Base-by-base conservation (phyloP, 2,888 invertebrate genomes). In the Helicoverpa assulta region DNA sequence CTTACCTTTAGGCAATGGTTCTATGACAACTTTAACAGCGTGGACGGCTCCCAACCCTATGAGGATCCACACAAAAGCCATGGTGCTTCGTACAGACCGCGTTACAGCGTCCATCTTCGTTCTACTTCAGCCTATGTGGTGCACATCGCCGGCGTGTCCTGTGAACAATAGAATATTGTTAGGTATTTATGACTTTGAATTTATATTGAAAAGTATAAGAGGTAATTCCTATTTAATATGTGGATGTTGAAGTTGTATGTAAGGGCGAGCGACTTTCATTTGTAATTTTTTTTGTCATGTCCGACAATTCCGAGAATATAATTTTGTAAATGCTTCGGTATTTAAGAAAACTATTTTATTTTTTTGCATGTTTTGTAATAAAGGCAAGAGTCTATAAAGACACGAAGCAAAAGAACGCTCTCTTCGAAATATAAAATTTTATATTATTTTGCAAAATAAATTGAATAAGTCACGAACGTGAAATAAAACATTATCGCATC, bases 1-100 rank as follows among this genome's bases (percentile, higher is more conserved):
- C 92, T 89, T 91, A 96, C 96, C 96, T 95, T 95, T 95, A 21
- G 96, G 96, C 19, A 96, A 88, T 12, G 96, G 96, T 87, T 96
- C 96, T 88, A 96, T 96, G 61, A 95, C 94, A 55, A 96, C 90
- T 88, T 95, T 95, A 76, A 96, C 91, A 68, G 95, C 94, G 51
- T 90, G 88, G 53, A 93, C 92, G 7, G 92, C 91, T 55, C 90
- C 85, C 65, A 95, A 82, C 55, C 90, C 91, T 29, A 89, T 83
- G 68, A 94, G 85, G 70, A 94, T 85, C 94, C 93, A 95, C 60
- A 94, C 84, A 67, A 93, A 82, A 70, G 89, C 85, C 92, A 94
- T 91, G 63, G 83, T 73, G 84, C 86, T 86, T 83, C 86, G 84
- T 60, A 81, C 74, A 61, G 81, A 73, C 81, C 86, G 88, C 83